Base-by-base conservation (phyloP, 2,888 invertebrate genomes). In the Lampropteryx suffumata region DNA sequence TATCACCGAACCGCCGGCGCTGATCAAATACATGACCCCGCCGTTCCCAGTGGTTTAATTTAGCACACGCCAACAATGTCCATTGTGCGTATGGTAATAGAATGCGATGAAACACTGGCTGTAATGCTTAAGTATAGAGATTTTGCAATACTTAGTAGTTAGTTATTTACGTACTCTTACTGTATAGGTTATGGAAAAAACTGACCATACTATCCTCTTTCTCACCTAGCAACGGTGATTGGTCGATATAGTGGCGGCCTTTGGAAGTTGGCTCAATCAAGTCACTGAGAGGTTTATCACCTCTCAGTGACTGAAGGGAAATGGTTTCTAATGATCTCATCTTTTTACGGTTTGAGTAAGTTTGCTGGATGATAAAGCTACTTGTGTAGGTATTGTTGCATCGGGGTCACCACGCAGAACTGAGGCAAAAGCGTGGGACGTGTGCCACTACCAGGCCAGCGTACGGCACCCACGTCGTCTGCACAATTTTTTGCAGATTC, bases 341-440 rank as follows among this genome's bases (percentile, higher is more conserved):
- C n/a, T n/a, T n/a, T n/a, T n/a, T n/a, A n/a, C n/a, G n/a, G n/a
- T n/a, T n/a, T n/a, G n/a, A n/a, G n/a, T n/a, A n/a, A n/a, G n/a
- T n/a, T n/a, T n/a, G n/a, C n/a, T n/a, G n/a, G n/a, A n/a, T n/a
- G n/a, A n/a, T n/a, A n/a, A n/a, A n/a, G n/a, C n/a, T n/a, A n/a
- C n/a, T n/a, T n/a, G n/a, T 17, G 17, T 17, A 17, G 17, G 29
- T 1, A 29, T n/a, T n/a, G n/a, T n/a, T n/a, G 17, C 72, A 72
- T 71, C 59, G 71, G 74, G 76, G 79, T 77, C 79, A 76, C 65
- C 62, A 66, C 60, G 63, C 59, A 65, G 65, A 68, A 71, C 62
- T 55, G 62, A 65, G 57, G 65, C 68, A 80, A 76, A 73, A 76
- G 74, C 85, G 84, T 86, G 85, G 75, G 84, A 83, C 58, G 67